Conservation (phyloP, 2,113 vertebrate species). For the Amblyornis subalaris region DNA sequence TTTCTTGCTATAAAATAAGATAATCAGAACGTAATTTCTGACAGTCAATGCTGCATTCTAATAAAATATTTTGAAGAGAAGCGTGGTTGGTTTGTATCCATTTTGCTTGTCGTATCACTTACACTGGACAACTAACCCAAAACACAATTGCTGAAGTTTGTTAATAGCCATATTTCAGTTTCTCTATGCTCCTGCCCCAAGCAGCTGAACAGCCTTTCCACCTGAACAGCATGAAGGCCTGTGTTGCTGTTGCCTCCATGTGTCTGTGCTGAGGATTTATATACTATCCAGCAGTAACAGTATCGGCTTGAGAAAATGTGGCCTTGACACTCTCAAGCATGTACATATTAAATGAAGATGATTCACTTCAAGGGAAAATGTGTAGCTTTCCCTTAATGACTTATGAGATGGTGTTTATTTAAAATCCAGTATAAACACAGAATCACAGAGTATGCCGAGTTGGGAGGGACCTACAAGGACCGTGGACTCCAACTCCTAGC, state of each 20-base stretch:
- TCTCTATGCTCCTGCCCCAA: not conserved
- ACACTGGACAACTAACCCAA: not conserved
- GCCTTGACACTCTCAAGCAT: not conserved
- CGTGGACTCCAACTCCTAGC: not conserved
- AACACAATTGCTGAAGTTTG: not conserved
- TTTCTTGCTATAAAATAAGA: not conserved
- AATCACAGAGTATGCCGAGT: not conserved
- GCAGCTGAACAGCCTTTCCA: not conserved
- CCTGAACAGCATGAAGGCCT: not conserved
- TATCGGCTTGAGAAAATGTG: not conserved
- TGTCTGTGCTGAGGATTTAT: not conserved
- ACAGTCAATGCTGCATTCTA: not conserved
- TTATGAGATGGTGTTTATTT: not conserved
- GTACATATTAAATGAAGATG: not conserved
- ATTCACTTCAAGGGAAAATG: not conserved
- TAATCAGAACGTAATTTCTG: not conserved
- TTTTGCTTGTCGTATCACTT: not conserved
- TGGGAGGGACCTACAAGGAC: not conserved
- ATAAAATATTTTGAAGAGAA: not conserved
- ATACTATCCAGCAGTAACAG: not conserved
- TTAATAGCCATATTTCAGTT: not conserved
- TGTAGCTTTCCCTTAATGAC: not conserved
- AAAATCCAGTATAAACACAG: not conserved
- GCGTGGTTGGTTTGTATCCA: not conserved
- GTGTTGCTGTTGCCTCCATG: rapidly evolving